A percentile compares a stretch with the other conserved stretches of the same genome.
Conservation (phyloP, 2,888 invertebrate species). For the Lutraria lutraria region DNA sequence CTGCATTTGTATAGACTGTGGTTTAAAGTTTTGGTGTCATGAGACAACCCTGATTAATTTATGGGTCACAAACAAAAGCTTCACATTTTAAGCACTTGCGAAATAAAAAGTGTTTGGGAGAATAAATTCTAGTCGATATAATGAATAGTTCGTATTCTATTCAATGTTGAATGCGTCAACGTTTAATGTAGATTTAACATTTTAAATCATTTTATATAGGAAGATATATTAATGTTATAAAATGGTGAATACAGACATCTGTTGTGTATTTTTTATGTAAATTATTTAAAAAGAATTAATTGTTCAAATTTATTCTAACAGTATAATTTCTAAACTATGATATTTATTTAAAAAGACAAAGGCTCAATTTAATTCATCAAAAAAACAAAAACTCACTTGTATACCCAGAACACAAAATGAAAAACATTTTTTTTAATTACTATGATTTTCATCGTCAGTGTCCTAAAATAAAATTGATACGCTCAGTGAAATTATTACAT, state of each 20-base stretch:
- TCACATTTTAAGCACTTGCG: neutral
- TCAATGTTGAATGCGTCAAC: neutral
- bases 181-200: neutral
- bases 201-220: too few relatives aligned
- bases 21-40: slow-evolving; percentile 15
- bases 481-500: too few relatives aligned
- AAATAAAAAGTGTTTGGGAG: neutral
- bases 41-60: slow-evolving; percentile 6
- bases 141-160: neutral
- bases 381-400: neutral
- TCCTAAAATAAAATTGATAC: too few relatives aligned
- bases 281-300: too few relatives aligned
- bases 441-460: too few relatives aligned
- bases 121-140: neutral
- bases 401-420: too few relatives aligned
- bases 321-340: neutral
- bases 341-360: neutral
- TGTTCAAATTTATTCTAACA: neutral
- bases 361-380: neutral
- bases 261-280: neutral
- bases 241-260: neutral
- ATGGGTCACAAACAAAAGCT: neutral
- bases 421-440: too few relatives aligned
- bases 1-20: neutral
- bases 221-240: neutral